Evolutionary conservation across 2,888 invertebrate species (phyloP).

Genomic region (Tetheella fluctuosa): DNA sequence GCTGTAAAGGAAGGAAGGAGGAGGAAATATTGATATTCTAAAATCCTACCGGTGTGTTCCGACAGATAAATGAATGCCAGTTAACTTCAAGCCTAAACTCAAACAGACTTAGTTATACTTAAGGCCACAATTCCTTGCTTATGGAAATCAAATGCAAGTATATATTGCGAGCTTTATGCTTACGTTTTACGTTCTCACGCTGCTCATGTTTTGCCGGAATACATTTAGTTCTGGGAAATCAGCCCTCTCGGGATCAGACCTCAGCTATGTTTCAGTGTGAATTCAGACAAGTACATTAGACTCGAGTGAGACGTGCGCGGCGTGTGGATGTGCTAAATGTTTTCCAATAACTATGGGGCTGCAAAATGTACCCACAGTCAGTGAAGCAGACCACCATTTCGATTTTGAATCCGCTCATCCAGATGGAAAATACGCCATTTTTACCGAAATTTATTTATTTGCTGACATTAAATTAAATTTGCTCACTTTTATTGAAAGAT

Average conservation of each 20-base stretch:
- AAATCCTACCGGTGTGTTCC: too few species aligned
- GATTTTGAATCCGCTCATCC: slow-evolving; percentile 9
- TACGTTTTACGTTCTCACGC: too few species aligned
- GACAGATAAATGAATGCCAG: too few species aligned
- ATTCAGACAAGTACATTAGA: slow-evolving; percentile 42
- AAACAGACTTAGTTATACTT: too few species aligned
- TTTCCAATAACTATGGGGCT: slow-evolving; percentile 55
- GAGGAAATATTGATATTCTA: too few species aligned
- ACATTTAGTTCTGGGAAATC: neutral
- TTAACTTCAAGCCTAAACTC: too few species aligned
- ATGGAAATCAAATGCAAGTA: too few species aligned
- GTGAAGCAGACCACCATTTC: neutral
- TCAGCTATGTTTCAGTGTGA: slow-evolving; percentile 38
- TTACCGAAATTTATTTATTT: neutral
- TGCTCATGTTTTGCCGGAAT: neutral
- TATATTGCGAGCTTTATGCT: too few species aligned
- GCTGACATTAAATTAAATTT: neutral
- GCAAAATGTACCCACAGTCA: neutral
- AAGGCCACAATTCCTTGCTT: too few species aligned
- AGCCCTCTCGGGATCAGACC: too few species aligned
- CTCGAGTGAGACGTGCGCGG: slow-evolving; percentile 46
- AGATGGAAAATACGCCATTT: neutral
- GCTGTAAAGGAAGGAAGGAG: too few species aligned
- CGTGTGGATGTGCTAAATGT: slow-evolving; percentile 59
- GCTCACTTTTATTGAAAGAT: neutral